Evolutionary conservation across 2,113 vertebrate species (phyloP).

Genomic region (Haplotaxodon microlepis): DNA sequence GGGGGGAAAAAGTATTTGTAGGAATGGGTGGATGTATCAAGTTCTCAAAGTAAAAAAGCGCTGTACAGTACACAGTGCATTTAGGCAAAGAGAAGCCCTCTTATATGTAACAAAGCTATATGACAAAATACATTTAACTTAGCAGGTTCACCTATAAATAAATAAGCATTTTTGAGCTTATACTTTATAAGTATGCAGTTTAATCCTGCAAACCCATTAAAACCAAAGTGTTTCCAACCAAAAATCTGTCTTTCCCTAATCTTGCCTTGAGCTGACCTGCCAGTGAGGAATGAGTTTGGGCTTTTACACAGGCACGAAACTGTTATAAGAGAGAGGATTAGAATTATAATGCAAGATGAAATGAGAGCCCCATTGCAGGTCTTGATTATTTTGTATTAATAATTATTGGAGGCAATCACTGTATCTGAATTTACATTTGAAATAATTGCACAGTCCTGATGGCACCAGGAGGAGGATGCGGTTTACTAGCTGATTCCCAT

Average conservation of each 20-base stretch:
- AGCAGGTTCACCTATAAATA: neutral
- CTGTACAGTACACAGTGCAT: neutral
- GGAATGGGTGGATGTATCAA: neutral
- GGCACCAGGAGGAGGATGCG: neutral
- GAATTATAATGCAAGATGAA: neutral
- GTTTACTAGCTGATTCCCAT: neutral
- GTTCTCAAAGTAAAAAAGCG: neutral
- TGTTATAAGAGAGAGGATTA: neutral
- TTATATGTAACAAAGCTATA: neutral
- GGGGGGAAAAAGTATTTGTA: rapidly evolving
- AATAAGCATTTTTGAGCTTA: neutral
- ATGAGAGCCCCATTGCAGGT: neutral
- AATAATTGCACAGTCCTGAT: neutral
- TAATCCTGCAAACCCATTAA: neutral
- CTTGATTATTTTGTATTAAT: neutral
- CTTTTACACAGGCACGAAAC: neutral
- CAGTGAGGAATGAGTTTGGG: neutral
- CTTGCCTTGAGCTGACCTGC: neutral
- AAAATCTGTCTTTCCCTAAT: neutral
- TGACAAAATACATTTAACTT: neutral
- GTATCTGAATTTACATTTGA: neutral
- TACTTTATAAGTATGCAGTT: neutral
- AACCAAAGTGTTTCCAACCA: neutral
- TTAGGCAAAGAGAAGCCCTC: neutral
- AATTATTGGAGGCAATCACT: neutral